phyloP scores from a whole-genome alignment of 2,797 vertebrate genomes.

The Peromyscus eremicus region DNA sequence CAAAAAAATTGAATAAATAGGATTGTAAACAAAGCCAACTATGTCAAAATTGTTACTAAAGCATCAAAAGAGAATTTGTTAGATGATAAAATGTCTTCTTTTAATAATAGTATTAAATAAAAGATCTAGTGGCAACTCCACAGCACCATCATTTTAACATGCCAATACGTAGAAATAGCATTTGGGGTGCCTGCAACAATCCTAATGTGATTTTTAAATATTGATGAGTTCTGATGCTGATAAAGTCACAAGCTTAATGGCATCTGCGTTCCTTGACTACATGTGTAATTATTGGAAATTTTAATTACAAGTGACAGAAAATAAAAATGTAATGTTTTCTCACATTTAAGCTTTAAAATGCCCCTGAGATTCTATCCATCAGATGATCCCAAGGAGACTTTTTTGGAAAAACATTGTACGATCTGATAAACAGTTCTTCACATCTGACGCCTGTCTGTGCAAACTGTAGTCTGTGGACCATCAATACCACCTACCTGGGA shows the following conservation, averaged over 20 bases:
- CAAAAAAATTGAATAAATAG: background rate
- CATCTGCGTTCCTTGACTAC: background rate
- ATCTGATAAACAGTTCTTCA: background rate
- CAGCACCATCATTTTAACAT: background rate
- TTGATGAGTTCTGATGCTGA: background rate
- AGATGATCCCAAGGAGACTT: constrained; percentile 11
- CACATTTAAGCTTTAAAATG: background rate
- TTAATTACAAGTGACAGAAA: constrained; percentile 2
- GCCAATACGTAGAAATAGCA: background rate
- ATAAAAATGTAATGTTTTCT: background rate
- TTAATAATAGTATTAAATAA: background rate
- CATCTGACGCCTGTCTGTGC: background rate
- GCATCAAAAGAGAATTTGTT: constrained; percentile 1
- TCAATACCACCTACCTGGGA: background rate
- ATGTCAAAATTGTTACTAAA: constrained; percentile 14
- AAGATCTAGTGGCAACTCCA: background rate
- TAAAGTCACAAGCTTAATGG: background rate
- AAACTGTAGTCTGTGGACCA: background rate
- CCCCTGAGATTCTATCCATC: background rate
- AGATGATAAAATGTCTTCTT: background rate
- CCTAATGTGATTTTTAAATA: background rate
- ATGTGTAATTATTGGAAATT: constrained; percentile 7
- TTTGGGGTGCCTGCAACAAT: background rate
- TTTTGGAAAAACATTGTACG: background rate
- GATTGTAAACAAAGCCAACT: constrained; percentile 29